phyloP scores from a whole-genome alignment of 2,888 invertebrate species.

The Drosophila prolongata region DNA sequence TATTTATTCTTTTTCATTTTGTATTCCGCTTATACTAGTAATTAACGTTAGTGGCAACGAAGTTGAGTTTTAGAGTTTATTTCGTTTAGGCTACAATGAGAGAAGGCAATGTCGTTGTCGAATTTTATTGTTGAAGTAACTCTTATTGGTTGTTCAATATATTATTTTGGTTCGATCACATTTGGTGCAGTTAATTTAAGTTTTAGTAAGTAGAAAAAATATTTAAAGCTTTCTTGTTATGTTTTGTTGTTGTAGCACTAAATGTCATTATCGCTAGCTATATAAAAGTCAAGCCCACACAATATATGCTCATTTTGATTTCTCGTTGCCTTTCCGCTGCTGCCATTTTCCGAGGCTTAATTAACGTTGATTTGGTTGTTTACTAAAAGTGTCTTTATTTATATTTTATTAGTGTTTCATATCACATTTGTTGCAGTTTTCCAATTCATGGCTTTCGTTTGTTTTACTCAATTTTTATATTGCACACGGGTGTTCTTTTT shows the following conservation, averaged over 20 bases:
- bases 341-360: constrained; percentile 25
- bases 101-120: constrained; percentile 74
- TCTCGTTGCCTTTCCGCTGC: constrained; percentile 22
- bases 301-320: constrained; percentile 36
- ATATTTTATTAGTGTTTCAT: constrained; percentile 52
- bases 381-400: constrained; percentile 36
- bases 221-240: constrained; percentile 64
- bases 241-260: constrained; percentile 35
- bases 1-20: neutral
- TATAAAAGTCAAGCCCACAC: constrained; percentile 37
- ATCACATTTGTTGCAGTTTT: constrained; percentile 72
- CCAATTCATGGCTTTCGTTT: constrained; percentile 38
- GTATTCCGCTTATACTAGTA: constrained; percentile 23
- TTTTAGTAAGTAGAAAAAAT: constrained; percentile 67
- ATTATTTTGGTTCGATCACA: constrained; percentile 65
- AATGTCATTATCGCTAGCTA: constrained; percentile 38
- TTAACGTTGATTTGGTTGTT: constrained; percentile 43
- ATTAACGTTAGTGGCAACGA: constrained; percentile 39
- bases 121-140: constrained; percentile 51
- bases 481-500: constrained; percentile 47
- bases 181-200: constrained; percentile 67
- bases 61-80: constrained; percentile 38
- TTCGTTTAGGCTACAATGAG: constrained; percentile 54
- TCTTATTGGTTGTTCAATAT: constrained; percentile 29
- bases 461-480: constrained; percentile 19